Evolutionary conservation across 2,797 vertebrate genomes (phyloP).

Genomic region (Austrolebias charrua): DNA sequence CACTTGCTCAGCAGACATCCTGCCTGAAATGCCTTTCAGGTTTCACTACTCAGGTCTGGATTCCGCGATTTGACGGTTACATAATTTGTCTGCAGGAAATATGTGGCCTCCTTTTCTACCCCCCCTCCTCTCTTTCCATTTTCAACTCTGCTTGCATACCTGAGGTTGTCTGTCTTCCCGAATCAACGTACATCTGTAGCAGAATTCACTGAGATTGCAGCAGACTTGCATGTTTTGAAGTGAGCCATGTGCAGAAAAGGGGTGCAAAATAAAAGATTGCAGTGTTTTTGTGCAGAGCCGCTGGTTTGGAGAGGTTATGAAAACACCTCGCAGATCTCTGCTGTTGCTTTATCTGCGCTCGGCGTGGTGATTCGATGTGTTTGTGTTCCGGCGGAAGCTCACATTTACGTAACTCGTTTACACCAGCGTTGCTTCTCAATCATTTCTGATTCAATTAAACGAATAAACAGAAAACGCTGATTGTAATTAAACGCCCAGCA

Average conservation of each 20-base stretch:
- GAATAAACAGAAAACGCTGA: conserved; percentile 5
- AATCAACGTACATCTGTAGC: conserved; percentile 52
- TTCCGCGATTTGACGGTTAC: conserved; percentile 51
- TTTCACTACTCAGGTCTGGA: conserved; percentile 55
- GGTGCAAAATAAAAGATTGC: conserved; percentile 33
- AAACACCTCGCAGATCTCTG: conserved; percentile 50
- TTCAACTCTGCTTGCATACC: conserved; percentile 36
- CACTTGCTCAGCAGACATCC: conserved; percentile 68
- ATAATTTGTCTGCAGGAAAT: conserved; percentile 65
- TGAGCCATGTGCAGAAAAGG: conserved; percentile 51
- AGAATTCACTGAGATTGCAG: conserved; percentile 35
- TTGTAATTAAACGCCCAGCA: background rate
- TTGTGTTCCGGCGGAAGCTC: background rate
- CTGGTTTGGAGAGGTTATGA: conserved; percentile 55
- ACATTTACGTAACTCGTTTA: background rate
- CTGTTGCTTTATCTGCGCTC: conserved; percentile 10
- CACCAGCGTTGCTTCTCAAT: background rate
- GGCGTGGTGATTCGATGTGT: background rate
- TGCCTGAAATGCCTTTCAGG: conserved; percentile 63
- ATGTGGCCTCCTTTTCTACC: conserved; percentile 15
- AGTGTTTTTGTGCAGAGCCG: conserved; percentile 26
- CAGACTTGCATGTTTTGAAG: conserved; percentile 53
- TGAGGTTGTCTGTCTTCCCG: conserved; percentile 59
- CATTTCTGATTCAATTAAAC: background rate
- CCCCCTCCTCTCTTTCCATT: background rate